Conservation (phyloP, 2,113 vertebrate species). For the Epinephelus cyanopodus region DNA sequence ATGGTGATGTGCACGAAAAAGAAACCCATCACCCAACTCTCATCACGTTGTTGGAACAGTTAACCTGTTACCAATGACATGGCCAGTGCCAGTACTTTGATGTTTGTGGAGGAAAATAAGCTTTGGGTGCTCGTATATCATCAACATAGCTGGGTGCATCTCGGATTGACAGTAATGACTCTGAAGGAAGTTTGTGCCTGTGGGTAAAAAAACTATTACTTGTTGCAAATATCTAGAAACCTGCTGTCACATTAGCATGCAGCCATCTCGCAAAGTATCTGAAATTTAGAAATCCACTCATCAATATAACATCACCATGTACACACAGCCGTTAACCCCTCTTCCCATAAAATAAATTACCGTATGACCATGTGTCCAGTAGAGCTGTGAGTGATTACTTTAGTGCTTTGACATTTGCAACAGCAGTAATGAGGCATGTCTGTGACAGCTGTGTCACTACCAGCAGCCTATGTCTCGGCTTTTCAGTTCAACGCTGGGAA, state of each 20-base stretch:
- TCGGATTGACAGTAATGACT: constrained; percentile 75
- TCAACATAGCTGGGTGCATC: constrained; percentile 41
- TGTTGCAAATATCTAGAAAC: constrained; percentile 66
- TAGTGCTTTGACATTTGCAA: constrained; percentile 87
- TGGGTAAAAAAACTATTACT: constrained; percentile 54
- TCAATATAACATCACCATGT: constrained; percentile 29
- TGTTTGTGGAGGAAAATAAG: constrained; percentile 22
- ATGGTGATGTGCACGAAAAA: constrained; percentile 5
- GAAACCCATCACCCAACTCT: constrained; percentile 6
- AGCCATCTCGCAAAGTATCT: constrained; percentile 47
- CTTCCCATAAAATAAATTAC: constrained; percentile 70
- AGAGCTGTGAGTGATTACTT: constrained; percentile 82
- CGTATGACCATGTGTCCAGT: constrained; percentile 76
- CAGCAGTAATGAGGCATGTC: constrained; percentile 86
- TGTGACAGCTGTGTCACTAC: constrained; percentile 84
- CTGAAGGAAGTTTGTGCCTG: constrained; percentile 70
- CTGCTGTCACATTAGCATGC: constrained; percentile 71
- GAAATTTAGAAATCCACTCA: constrained; percentile 37
- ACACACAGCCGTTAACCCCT: constrained; percentile 67
- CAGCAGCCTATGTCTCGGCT: constrained; percentile 81
- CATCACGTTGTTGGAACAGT: constrained; percentile 6
- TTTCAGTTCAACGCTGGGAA: constrained; percentile 72
- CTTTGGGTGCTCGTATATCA: constrained; percentile 35
- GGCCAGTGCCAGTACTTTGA: constrained; percentile 20
- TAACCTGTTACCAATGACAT: constrained; percentile 28